Conservation (phyloP, 2,888 invertebrate species). For the Patella caerulea region DNA sequence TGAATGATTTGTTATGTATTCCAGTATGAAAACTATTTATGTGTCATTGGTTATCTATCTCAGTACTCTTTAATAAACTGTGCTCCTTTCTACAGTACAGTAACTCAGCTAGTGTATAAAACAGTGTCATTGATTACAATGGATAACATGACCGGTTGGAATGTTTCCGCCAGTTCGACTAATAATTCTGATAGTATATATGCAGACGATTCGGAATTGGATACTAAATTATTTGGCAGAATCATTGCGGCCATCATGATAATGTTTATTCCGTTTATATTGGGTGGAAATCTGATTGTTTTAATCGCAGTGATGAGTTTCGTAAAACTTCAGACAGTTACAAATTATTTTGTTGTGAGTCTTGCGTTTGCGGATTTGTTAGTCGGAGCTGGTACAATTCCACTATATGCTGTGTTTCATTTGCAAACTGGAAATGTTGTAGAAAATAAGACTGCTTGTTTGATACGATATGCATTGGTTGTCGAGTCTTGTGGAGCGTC, state of each 20-base stretch:
- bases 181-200: slow-evolving; percentile 1
- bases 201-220: neutral
- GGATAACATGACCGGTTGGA: too few species aligned
- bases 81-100: too few species aligned
- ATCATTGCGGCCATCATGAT: slow-evolving; percentile 28
- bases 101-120: too few species aligned
- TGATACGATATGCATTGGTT: slow-evolving; percentile 38
- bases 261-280: slow-evolving; percentile 31
- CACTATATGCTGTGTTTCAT: slow-evolving; percentile 43
- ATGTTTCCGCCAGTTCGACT: neutral
- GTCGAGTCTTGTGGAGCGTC: slow-evolving; percentile 40
- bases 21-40: too few species aligned
- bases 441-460: slow-evolving; percentile 38
- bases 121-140: too few species aligned
- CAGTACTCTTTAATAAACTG: too few species aligned
- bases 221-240: slow-evolving; percentile 9
- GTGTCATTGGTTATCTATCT: too few species aligned
- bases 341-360: slow-evolving; percentile 41
- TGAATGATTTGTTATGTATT: too few species aligned
- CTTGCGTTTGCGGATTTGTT: slow-evolving; percentile 43
- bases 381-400: slow-evolving; percentile 39
- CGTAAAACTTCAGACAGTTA: slow-evolving; percentile 36
- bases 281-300: slow-evolving; percentile 42
- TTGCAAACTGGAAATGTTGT: slow-evolving; percentile 19
- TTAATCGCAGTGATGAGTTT: slow-evolving; percentile 39